Base-by-base conservation (phyloP, 2,113 vertebrate species). In the Podilymbus podiceps region DNA sequence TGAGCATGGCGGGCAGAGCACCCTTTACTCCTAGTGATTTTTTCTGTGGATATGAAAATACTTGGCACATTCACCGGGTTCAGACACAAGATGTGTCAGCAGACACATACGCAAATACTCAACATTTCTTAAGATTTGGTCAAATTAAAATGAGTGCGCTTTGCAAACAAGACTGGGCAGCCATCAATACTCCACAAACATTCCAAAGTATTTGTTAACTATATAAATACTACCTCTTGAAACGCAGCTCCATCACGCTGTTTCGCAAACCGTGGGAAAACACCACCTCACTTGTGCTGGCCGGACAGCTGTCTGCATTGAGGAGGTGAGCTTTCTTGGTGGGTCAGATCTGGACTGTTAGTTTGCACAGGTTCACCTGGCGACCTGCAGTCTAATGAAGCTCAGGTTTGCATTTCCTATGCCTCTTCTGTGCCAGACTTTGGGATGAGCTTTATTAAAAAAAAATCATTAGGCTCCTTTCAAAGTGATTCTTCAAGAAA, bases 241-340 rank as follows among this genome's bases (percentile, higher is more conserved):
- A 92, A 96, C 81, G 94, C 72, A 72, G 72, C 31, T 30, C 60
- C 0, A 1, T n/a, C 40, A 56, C 53, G 60, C 68, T 35, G 59
- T 38, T 94, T 21, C 90, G 79, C 63, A 80, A 96, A 73, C 35
- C 2, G 8, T 95, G 90, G 90, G 95, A 96, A 96, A 96, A 75
- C 12, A 44, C 33, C 64, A 62, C 88, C 53, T 71, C 56, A 59
- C 79, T 72, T 84, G 52, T 72, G 35, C 71, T 5, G 8, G 19
- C 40, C 25, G 16, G 18, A n/a, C 62, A 63, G 28, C 77, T 59
- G 40, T 68, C 58, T 3, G 8, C 31, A 62, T 46, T 50, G 49
- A 53, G 84, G 88, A 89, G 74, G 72, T 0, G 0, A 87, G 21
- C 19, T 75, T 69, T 78, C 64, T 13, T 59, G 50, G 30, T 25